Conservation (phyloP, 1,140 invertebrate genomes). For the Gonatopus flavifemur region DNA sequence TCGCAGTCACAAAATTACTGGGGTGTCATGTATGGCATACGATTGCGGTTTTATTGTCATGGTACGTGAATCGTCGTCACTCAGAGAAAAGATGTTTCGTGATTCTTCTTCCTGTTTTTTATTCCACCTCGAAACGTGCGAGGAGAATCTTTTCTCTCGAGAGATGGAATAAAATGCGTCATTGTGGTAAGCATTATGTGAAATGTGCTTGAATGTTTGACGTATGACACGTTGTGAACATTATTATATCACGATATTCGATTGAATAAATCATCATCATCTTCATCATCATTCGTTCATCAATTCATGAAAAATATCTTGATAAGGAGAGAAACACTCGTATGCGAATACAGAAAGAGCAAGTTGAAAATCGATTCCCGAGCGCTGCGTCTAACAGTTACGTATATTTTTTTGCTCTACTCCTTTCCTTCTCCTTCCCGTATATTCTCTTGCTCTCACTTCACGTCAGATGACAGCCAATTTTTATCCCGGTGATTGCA, state of each 20-base stretch:
- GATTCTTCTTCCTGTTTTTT: background rate
- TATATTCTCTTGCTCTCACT: conserved; percentile 14
- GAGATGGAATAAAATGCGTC: too few relatives aligned
- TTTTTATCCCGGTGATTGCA: conserved; percentile 56
- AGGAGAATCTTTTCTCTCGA: background rate
- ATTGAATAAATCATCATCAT: conserved; percentile 6
- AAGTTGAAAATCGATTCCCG: conserved; percentile 33
- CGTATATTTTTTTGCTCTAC: conserved; percentile 24
- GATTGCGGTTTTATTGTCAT: conserved; percentile 4
- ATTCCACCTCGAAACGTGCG: background rate
- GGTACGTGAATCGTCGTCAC: background rate
- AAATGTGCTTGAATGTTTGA: too few relatives aligned
- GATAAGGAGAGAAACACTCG: too few relatives aligned
- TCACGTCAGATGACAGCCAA: conserved; percentile 54
- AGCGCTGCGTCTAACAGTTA: conserved; percentile 24
- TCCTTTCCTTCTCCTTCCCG: background rate
- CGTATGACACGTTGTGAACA: conserved; percentile 5
- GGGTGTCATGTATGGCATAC: background rate
- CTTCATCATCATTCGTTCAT: conserved; percentile 8
- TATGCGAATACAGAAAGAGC: conserved; percentile 14
- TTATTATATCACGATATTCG: conserved; percentile 7
- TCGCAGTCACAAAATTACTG: conserved; percentile 5
- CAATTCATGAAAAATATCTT: too few relatives aligned
- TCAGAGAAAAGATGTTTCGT: background rate
- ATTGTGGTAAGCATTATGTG: too few relatives aligned